Evolutionary conservation across 1,140 invertebrate genomes (phyloP).

Genomic region (Triops longicaudatus): DNA sequence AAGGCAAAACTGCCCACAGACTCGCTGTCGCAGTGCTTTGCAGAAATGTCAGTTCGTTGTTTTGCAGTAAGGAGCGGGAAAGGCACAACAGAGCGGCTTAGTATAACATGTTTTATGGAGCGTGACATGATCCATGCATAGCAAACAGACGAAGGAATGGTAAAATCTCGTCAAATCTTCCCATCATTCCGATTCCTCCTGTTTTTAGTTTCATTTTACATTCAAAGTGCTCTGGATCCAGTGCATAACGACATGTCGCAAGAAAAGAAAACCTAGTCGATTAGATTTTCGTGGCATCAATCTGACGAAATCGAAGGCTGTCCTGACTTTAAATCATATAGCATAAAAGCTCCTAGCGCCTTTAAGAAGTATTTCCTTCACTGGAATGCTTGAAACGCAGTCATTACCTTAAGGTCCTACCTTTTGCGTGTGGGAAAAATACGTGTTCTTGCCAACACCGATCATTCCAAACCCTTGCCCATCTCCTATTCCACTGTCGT

Average conservation of each 20-base stretch:
- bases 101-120: constrained; percentile 1
- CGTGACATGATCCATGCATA: background rate
- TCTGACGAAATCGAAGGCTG: too few relatives aligned
- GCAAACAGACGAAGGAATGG: background rate
- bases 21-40: background rate
- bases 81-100: background rate
- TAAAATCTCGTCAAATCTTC: background rate
- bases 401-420: too few relatives aligned
- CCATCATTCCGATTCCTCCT: background rate
- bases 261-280: background rate
- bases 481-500: too few relatives aligned
- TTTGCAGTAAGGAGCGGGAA: background rate
- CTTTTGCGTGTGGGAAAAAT: too few relatives aligned
- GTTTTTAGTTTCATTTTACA: background rate
- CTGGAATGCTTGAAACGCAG: too few relatives aligned
- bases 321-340: too few relatives aligned
- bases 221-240: background rate
- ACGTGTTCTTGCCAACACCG: too few relatives aligned
- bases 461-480: too few relatives aligned
- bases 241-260: background rate
- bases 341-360: too few relatives aligned
- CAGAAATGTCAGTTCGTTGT: background rate
- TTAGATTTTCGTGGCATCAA: too few relatives aligned
- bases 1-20: background rate
- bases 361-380: too few relatives aligned